Conservation (phyloP, 2,113 vertebrate genomes). For the Hemicordylus capensis region DNA sequence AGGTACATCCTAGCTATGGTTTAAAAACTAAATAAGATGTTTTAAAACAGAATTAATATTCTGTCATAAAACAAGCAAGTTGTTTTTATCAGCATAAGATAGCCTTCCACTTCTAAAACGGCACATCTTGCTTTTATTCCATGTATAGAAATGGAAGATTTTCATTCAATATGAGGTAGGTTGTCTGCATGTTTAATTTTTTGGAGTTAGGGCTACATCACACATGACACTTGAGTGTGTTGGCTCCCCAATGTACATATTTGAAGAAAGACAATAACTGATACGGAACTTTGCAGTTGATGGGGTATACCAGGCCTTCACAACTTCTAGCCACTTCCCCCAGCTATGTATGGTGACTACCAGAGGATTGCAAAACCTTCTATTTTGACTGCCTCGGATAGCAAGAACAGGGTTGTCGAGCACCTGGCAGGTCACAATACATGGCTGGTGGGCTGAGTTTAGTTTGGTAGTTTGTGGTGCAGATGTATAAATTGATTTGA, state of each 20-base stretch:
- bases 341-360: not conserved
- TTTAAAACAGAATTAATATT: not conserved
- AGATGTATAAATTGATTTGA: too few species aligned
- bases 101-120: not conserved
- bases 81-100: not conserved
- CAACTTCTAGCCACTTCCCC: not conserved
- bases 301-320: not conserved
- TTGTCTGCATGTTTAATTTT: not conserved
- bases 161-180: not conserved
- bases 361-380: not conserved
- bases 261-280: not conserved
- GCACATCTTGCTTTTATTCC: not conserved
- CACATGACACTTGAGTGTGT: not conserved
- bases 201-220: not conserved
- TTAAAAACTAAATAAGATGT: not conserved
- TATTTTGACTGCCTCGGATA: not conserved
- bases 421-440: too few species aligned
- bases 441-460: not conserved
- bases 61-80: not conserved
- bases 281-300: not conserved
- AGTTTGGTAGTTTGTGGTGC: not conserved
- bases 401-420: not conserved
- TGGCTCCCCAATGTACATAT: not conserved
- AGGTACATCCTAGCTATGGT: not conserved
- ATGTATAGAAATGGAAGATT: not conserved